Percentiles rank a stretch among this genome's conserved stretches.
Conservation (phyloP, 2,888 invertebrate genomes). For the Thymelicus lineola region DNA sequence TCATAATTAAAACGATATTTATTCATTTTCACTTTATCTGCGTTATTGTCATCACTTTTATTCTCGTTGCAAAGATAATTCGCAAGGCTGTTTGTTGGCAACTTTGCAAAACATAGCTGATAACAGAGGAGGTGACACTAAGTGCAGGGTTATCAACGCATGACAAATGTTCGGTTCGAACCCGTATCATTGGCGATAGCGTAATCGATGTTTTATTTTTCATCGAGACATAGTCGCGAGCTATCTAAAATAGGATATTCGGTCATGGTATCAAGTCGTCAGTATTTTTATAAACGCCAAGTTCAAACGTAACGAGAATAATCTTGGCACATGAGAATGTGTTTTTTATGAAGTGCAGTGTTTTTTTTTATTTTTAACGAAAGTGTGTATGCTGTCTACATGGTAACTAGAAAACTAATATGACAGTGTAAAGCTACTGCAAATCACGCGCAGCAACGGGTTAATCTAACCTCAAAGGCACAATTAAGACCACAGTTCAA, state of each 20-base stretch:
- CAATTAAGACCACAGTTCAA: slow-evolving; percentile 5
- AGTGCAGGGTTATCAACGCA: slow-evolving; percentile 76
- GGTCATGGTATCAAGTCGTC: slow-evolving; percentile 7
- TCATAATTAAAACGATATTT: slow-evolving; percentile 54
- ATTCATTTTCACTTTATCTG: slow-evolving; percentile 63
- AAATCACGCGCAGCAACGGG: neutral
- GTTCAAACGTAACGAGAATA: slow-evolving; percentile 9
- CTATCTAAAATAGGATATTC: slow-evolving; percentile 32
- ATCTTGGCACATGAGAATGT: slow-evolving; percentile 19
- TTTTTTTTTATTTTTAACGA: no score
- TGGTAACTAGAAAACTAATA: neutral
- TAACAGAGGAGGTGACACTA: slow-evolving; percentile 60
- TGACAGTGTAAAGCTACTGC: neutral
- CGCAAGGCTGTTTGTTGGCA: slow-evolving; percentile 50
- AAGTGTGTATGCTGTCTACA: neutral
- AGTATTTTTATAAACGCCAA: slow-evolving; percentile 17
- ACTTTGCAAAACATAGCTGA: slow-evolving; percentile 54
- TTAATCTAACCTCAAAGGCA: neutral
- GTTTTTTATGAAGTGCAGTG: neutral
- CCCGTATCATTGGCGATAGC: slow-evolving; percentile 58
- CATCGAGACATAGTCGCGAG: slow-evolving; percentile 27
- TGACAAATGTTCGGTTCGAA: slow-evolving; percentile 65
- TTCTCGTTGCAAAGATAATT: slow-evolving; percentile 47
- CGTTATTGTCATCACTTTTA: slow-evolving; percentile 59
- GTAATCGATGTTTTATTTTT: slow-evolving; percentile 51